Percentiles rank a stretch among this genome's conserved stretches.
These are phyloP conservation scores for Loriculus beryllinus DNA, from an alignment of 2,797 vertebrate genomes.

Conservation along the genomic window DNA sequence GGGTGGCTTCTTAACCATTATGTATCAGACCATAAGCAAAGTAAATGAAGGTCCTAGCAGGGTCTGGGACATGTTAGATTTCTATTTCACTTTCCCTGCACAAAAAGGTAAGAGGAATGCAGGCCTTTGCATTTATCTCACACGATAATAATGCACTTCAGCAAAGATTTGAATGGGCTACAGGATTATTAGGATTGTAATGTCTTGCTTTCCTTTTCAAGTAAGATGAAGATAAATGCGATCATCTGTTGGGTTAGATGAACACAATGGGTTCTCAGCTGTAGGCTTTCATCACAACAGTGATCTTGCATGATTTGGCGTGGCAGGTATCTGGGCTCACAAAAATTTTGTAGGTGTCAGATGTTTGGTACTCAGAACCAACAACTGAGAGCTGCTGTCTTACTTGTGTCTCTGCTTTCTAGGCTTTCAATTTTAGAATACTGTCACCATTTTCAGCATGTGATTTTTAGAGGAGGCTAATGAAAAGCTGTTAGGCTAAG, in stretches of 20 bases:
- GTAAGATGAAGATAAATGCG: conserved; percentile 18
- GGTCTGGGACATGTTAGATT: neutral
- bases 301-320: neutral
- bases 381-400: neutral
- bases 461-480: neutral
- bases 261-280: neutral
- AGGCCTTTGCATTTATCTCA: neutral
- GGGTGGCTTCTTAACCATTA: too few relatives aligned
- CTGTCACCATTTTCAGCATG: neutral
- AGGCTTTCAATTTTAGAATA: neutral
- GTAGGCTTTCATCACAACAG: neutral
- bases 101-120: conserved; percentile 14
- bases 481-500: neutral
- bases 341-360: conserved; percentile 19
- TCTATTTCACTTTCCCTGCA: conserved; percentile 2
- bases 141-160: neutral
- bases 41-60: neutral
- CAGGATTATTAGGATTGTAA: conserved; percentile 27
- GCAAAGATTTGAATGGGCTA: conserved; percentile 21
- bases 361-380: neutral
- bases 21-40: neutral
- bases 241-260: conserved; percentile 1
- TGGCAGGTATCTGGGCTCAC: neutral
- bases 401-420: neutral
- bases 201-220: conserved; percentile 38